Percentiles rank a stretch among this genome's conserved stretches.
Conservation (phyloP, 2,888 invertebrate species). For the Carcina quercana region DNA sequence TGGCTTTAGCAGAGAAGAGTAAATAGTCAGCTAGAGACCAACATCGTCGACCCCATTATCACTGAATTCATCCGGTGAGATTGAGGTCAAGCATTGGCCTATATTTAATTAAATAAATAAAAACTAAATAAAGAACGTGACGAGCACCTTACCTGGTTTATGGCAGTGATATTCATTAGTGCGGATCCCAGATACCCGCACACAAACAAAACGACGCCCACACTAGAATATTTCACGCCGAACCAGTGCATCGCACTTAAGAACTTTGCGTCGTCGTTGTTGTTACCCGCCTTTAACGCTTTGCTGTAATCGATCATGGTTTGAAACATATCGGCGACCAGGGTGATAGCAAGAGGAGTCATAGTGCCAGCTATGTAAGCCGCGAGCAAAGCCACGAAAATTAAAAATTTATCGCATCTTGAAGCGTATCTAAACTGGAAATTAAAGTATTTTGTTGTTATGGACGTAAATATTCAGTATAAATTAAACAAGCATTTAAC, state of each 20-base stretch:
- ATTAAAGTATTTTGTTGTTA: constrained; percentile 29
- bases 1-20: too few species aligned
- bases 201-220: constrained; percentile 76
- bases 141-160: constrained; percentile 79
- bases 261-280: constrained; percentile 45
- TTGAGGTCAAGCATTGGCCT: too few species aligned
- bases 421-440: constrained; percentile 81
- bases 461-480: neutral
- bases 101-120: too few species aligned
- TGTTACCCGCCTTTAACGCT: constrained; percentile 18
- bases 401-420: constrained; percentile 69
- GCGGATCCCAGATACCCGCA: constrained; percentile 79
- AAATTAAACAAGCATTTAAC: constrained; percentile 6
- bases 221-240: constrained; percentile 74
- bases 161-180: constrained; percentile 80
- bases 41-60: too few species aligned
- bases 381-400: constrained; percentile 71
- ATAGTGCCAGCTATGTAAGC: constrained; percentile 76
- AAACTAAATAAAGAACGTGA: too few species aligned
- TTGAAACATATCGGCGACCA: constrained; percentile 78
- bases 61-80: too few species aligned
- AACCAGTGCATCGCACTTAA: constrained; percentile 69
- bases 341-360: constrained; percentile 79
- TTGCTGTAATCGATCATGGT: constrained; percentile 71
- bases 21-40: too few species aligned